Evolutionary conservation across 2,888 invertebrate genomes (phyloP), one percentile per base, ranked within the genome.

Genomic region (Actias luna): DNA sequence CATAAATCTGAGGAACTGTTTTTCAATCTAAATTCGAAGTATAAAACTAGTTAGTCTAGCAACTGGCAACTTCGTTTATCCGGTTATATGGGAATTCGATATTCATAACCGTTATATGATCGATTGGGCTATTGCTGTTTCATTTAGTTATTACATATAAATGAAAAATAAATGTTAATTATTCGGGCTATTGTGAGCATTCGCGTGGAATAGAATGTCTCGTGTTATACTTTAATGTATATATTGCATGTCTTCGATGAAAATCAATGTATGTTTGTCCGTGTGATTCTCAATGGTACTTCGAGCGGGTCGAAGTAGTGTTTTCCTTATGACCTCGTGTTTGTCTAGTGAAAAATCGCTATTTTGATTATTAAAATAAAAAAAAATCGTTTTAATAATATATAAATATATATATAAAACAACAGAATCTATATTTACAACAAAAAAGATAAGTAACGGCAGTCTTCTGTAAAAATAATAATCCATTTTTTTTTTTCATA

Each of bases 121-220:
- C 81, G 75, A 80, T 85, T 86, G 92, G 92, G 92, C 92, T 92
- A 92, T 92, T 91, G 89, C 84, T 79, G 80, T 80, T n/a, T 84
- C 73, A 73, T 77, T 78, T 76, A 73, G 67, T 66, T 75, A 71
- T 74, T 79, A 74, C 69, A 75, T 82, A 72, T n/a, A 83, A 76
- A 84, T 82, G 67, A 79, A 88, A n/a, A 85, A 81, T 74, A 78
- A 83, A 80, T 82, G 72, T 82, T n/a, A 76, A 80, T 72, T 82
- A 82, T 80, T 83, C 82, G 92, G 92, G 92, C 92, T 88, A 77
- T 79, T 82, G 73, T 82, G 78, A 84, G 86, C 86, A 84, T 86
- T 81, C 88, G 74, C 77, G 77, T 70, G 85, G 77, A 71, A 74
- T 83, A 88, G 88, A 92, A 92, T 92, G 92, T 88, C 89, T 84